phyloP scores from a whole-genome alignment of 2,797 vertebrate species.

The Sebastes iracundus region DNA sequence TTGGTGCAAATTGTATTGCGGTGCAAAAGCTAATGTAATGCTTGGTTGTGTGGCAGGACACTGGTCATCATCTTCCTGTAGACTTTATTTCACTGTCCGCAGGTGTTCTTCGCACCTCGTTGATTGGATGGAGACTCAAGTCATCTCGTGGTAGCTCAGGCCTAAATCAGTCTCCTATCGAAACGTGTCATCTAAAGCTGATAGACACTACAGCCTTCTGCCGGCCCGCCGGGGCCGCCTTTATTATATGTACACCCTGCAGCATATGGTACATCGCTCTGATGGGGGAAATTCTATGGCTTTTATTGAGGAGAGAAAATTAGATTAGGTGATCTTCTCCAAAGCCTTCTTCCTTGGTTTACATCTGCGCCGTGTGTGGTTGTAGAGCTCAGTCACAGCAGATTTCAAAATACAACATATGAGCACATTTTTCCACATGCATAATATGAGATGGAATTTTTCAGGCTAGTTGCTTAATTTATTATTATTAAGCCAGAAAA shows the following conservation, averaged over 20 bases:
- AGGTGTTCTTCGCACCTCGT: conserved; percentile 76
- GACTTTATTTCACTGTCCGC: conserved; percentile 78
- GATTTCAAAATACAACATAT: neutral
- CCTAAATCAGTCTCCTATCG: conserved; percentile 77
- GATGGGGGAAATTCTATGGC: conserved; percentile 59
- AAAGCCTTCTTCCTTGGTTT: conserved; percentile 38
- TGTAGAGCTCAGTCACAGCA: neutral
- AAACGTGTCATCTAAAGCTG: conserved; percentile 81
- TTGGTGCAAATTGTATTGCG: conserved; percentile 65
- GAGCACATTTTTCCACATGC: neutral
- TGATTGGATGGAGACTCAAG: conserved; percentile 81
- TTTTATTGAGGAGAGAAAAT: conserved; percentile 71
- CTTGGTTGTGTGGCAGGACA: conserved; percentile 57
- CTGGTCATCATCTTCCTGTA: conserved; percentile 64
- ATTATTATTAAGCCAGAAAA: neutral
- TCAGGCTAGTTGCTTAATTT: neutral
- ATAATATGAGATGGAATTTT: neutral
- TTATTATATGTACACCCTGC: conserved; percentile 77
- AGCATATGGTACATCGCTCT: conserved; percentile 69
- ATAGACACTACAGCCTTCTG: conserved; percentile 75
- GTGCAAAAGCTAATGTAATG: conserved; percentile 68
- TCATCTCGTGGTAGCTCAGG: conserved; percentile 72
- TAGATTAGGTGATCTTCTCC: conserved; percentile 64
- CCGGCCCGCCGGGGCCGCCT: conserved; percentile 48
- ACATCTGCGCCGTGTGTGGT: conserved; percentile 2